A percentile compares a stretch with the other conserved stretches of the same genome.
Evolutionary conservation across 2,797 vertebrate genomes (phyloP).

Genomic region (Alectoris magna): DNA sequence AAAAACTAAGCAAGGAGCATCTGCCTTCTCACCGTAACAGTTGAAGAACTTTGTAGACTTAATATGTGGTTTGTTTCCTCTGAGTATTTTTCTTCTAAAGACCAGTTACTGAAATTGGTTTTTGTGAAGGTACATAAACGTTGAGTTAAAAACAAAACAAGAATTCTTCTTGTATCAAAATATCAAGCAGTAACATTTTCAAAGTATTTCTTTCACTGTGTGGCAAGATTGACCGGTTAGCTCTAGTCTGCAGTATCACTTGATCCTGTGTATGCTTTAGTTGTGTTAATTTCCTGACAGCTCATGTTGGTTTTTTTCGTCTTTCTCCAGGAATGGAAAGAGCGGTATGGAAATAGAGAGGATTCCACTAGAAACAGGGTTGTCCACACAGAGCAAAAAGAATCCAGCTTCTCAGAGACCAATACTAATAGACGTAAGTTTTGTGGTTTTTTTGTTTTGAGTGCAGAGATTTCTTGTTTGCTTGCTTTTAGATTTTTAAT

Average conservation of each 20-base stretch:
- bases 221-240: not conserved
- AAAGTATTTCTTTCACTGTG: not conserved
- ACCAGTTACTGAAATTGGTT: rapidly evolving
- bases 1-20: not conserved
- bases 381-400: slow-evolving; percentile 88
- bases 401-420: slow-evolving; percentile 88
- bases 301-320: not conserved
- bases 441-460: not conserved
- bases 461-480: not conserved
- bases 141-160: not conserved
- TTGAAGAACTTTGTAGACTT: not conserved
- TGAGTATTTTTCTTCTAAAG: not conserved
- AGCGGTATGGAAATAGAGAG: slow-evolving; percentile 90
- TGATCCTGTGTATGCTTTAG: not conserved
- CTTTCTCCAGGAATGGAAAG: slow-evolving; percentile 92
- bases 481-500: not conserved
- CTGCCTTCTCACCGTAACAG: rapidly evolving
- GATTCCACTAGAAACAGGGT: slow-evolving; percentile 88
- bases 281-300: not conserved
- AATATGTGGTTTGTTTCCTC: not conserved
- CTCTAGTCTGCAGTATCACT: not conserved
- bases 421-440: slow-evolving; percentile 84
- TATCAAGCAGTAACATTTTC: not conserved
- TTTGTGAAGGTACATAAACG: not conserved
- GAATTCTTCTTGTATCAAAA: not conserved